phyloP scores from a whole-genome alignment of 2,888 invertebrate genomes.

The Melanostoma scalare region DNA sequence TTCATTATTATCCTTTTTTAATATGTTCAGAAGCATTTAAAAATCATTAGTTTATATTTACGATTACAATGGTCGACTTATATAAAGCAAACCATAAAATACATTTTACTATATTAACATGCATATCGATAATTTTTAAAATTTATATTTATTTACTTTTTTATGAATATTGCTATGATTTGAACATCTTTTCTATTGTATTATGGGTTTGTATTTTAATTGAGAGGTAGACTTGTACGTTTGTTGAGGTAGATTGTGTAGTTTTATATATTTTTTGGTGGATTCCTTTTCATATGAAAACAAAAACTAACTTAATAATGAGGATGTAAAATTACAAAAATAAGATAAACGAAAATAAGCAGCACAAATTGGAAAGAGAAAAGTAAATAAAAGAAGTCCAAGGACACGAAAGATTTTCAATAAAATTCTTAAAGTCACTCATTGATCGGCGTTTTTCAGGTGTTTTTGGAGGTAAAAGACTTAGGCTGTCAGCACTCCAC shows the following conservation, averaged over 20 bases:
- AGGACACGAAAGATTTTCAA: too few relatives aligned
- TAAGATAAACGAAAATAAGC: neutral
- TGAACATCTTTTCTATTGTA: slow-evolving; percentile 8
- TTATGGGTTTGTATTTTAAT: slow-evolving; percentile 17
- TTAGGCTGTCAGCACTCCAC: too few relatives aligned
- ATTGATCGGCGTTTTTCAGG: too few relatives aligned
- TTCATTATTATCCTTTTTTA: too few relatives aligned
- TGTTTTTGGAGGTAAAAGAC: too few relatives aligned
- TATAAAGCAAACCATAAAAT: neutral
- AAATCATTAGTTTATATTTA: too few relatives aligned
- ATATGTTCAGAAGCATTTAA: too few relatives aligned
- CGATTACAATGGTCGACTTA: too few relatives aligned
- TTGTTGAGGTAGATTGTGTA: slow-evolving; percentile 36
- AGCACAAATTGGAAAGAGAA: neutral
- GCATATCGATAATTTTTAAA: neutral
- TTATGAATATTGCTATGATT: neutral
- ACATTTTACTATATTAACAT: neutral
- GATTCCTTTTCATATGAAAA: neutral
- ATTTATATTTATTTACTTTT: neutral
- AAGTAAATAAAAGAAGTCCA: too few relatives aligned
- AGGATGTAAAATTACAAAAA: neutral
- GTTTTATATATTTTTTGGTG: neutral
- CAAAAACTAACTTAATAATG: neutral
- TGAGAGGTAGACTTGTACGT: slow-evolving; percentile 34
- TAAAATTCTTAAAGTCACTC: too few relatives aligned